phyloP scores from a whole-genome alignment of 2,797 vertebrate genomes.

The Tamandua tetradactyla region DNA sequence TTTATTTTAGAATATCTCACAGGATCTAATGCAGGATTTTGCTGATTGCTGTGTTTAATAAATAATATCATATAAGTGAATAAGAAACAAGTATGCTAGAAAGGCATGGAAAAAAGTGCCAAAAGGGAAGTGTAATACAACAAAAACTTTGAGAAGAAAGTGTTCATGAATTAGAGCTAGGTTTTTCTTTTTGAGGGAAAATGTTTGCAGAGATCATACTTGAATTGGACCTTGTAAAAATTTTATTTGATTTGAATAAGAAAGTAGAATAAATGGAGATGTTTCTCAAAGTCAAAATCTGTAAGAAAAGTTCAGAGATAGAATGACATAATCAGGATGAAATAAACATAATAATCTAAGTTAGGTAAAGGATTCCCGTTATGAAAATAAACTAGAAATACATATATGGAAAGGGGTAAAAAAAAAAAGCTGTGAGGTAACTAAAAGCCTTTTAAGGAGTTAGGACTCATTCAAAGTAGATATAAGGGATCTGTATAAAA shows the following conservation, averaged over 20 bases:
- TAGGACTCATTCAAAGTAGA: not conserved
- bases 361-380: not conserved
- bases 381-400: not conserved
- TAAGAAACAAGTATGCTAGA: not conserved
- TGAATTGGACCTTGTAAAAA: not conserved
- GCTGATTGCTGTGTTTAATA: not conserved
- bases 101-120: not conserved
- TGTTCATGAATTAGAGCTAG: not conserved
- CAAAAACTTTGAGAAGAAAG: not conserved
- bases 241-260: not conserved
- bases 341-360: not conserved
- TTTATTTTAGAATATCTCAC: not conserved
- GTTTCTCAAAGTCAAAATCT: not conserved
- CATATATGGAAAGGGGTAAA: not conserved
- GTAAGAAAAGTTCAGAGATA: not conserved
- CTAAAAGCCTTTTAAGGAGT: not conserved
- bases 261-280: not conserved
- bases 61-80: not conserved
- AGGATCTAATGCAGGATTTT: not conserved
- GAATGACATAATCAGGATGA: not conserved
- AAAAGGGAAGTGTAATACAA: not conserved
- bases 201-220: not conserved
- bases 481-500: not conserved
- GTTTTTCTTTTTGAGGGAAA: not conserved
- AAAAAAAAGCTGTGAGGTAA: not conserved